phyloP scores from a whole-genome alignment of 2,113 vertebrate genomes.

The Corydoras maculifer region DNA sequence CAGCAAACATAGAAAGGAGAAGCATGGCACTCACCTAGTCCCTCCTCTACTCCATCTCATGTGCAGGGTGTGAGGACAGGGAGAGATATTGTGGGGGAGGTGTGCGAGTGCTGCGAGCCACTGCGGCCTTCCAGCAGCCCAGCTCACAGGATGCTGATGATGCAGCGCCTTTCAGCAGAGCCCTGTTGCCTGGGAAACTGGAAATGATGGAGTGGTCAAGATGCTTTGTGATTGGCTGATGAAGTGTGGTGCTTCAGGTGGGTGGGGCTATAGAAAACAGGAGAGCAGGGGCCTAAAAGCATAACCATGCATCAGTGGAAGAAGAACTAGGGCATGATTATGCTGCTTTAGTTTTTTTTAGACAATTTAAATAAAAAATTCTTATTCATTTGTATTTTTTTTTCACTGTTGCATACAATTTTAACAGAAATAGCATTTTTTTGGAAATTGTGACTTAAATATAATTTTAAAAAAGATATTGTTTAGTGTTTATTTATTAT shows the following conservation, averaged over 20 bases:
- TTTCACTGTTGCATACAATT: not conserved
- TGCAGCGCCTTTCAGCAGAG: constrained; percentile 91
- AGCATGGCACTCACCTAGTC: constrained; percentile 75
- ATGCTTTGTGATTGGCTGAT: constrained; percentile 76
- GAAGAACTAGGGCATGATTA: not conserved
- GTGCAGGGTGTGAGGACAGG: constrained; percentile 72
- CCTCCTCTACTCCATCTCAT: constrained; percentile 73
- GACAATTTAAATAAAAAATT: too few relatives aligned
- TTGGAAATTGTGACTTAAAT: not conserved
- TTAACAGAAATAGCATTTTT: not conserved
- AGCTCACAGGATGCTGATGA: constrained; percentile 69
- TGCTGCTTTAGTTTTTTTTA: not conserved
- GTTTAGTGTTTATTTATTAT: too few relatives aligned
- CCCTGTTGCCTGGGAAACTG: constrained; percentile 88
- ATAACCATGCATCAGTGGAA: not conserved
- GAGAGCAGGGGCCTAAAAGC: constrained; percentile 40
- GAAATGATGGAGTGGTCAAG: constrained; percentile 85
- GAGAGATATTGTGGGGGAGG: constrained; percentile 73
- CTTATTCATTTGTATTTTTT: not conserved
- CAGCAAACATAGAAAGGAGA: constrained; percentile 46
- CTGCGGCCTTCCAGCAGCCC: constrained; percentile 72
- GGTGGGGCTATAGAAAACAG: constrained; percentile 43
- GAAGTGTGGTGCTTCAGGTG: constrained; percentile 61
- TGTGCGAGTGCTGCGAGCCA: constrained; percentile 73
- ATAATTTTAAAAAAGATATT: too few relatives aligned